A percentile compares a stretch with the other conserved stretches of the same genome.
Evolutionary conservation across 2,888 invertebrate species (phyloP).

Genomic region (Sminthurinus aureus): DNA sequence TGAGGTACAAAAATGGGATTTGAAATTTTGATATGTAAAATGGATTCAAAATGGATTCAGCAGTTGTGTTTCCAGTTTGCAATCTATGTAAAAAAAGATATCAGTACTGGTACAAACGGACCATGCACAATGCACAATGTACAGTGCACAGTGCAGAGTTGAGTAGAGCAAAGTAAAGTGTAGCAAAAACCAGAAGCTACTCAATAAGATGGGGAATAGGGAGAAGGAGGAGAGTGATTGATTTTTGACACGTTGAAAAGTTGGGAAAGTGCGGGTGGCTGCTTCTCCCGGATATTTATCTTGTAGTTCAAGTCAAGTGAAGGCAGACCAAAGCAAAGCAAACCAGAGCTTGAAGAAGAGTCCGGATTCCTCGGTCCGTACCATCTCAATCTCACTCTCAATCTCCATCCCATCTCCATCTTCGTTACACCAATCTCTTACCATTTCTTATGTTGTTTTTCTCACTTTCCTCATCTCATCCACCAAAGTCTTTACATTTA

Average conservation of each 20-base stretch:
- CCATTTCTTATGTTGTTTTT: slow-evolving; percentile 17
- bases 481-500: neutral
- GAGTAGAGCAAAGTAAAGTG: too few species aligned
- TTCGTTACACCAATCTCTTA: neutral
- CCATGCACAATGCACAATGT: too few species aligned
- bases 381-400: neutral
- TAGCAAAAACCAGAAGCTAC: neutral
- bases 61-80: too few species aligned
- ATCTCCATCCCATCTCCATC: slow-evolving; percentile 3
- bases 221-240: slow-evolving; percentile 5
- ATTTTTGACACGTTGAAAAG: slow-evolving; percentile 9
- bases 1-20: too few species aligned
- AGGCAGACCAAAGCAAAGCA: neutral
- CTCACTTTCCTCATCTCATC: neutral
- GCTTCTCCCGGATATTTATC: neutral
- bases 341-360: neutral
- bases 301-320: neutral
- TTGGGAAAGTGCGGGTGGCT: neutral
- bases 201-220: neutral
- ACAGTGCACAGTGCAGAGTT: too few species aligned
- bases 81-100: too few species aligned
- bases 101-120: too few species aligned
- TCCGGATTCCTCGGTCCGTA: neutral
- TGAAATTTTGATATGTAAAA: too few species aligned
- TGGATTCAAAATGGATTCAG: too few species aligned